Base-by-base conservation (phyloP, 2,113 vertebrate species). In the Paraplagusia blochii region DNA sequence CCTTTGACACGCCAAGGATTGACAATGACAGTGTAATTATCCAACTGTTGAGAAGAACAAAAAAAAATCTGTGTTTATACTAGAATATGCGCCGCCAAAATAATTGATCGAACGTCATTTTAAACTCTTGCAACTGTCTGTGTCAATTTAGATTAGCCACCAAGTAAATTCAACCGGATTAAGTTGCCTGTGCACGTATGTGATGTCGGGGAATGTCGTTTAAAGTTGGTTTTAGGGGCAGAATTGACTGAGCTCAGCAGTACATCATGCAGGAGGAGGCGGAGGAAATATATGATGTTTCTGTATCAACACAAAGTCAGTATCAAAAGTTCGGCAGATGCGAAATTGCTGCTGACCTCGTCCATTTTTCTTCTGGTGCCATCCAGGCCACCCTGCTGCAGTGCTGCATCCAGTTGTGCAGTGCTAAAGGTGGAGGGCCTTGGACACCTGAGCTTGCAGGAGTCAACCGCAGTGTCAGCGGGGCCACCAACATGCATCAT, bases 261-360 rank as follows among this genome's bases (percentile, higher is more conserved):
- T 70, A 47, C 48, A 60, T 44, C 44, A 34, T 29, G 50, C 34
- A 38, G 43, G 50, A 70, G 68, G 2, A 18, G 12, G 35, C 64
- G 48, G 59, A 53, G 13, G 66, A 4, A 56, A 48, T 39, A 53
- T 64, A 72, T 70, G 69, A 77, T 73, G 64, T 79, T 79, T 58
- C 75, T 65, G 71, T 69, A 65, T 76, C 75, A 76, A 82, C 81
- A 82, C 70, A 66, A 53, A 82, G 76, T 79, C 83, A 79, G 83
- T 76, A 77, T 66, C 74, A 79, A 75, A 72, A 81, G 67, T 72
- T 74, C 69, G 11, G 16, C 15, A 10, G 60, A 79, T 74, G 72
- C 78, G 63, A 81, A 78, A 85, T 73, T 54, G 76, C 53, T 82
- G 80, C 85, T 87, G 87, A 87, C 84, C 84, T 81, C 48, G 69